A percentile compares a stretch with the other conserved stretches of the same genome.
Conservation (phyloP, 1,140 invertebrate genomes). For the Sycobia sp. region DNA sequence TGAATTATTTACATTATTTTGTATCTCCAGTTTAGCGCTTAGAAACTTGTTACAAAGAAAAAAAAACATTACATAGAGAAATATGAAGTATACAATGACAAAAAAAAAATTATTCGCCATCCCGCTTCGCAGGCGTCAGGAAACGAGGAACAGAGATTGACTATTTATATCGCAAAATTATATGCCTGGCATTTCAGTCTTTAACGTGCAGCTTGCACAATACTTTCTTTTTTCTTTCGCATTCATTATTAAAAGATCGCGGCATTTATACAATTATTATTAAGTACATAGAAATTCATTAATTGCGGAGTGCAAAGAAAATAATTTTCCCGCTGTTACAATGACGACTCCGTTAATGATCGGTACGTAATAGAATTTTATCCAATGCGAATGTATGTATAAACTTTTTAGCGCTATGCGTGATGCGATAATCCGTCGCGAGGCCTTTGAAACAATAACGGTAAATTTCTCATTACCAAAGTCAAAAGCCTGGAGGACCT, state of each 20-base stretch:
- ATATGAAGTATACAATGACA: conserved; percentile 16
- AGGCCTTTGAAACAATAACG: conserved; percentile 44
- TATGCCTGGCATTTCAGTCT: conserved; percentile 55
- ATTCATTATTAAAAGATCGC: too few relatives aligned
- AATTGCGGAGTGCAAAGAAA: not conserved
- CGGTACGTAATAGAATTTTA: too few relatives aligned
- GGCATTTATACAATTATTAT: not conserved
- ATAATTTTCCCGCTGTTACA: not conserved
- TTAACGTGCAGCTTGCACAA: conserved; percentile 34
- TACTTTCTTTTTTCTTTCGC: conserved; percentile 14
- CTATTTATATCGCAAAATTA: conserved; percentile 56
- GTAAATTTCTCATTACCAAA: conserved; percentile 56
- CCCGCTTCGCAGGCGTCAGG: conserved; percentile 48
- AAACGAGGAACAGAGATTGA: conserved; percentile 61
- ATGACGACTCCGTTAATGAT: too few relatives aligned
- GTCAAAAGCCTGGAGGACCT: conserved; percentile 50
- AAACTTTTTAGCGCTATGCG: too few relatives aligned
- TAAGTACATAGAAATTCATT: not conserved
- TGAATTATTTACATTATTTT: conserved; percentile 32
- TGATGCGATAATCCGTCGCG: conserved; percentile 41
- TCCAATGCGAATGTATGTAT: too few relatives aligned
- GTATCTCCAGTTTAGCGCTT: not conserved
- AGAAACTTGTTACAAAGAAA: conserved; percentile 23
- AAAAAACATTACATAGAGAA: conserved; percentile 29
- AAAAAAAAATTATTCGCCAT: conserved; percentile 39